Evolutionary conservation across 2,888 invertebrate species (phyloP), one percentile per base, ranked within the genome.

Genomic region (Anorthoa munda): DNA sequence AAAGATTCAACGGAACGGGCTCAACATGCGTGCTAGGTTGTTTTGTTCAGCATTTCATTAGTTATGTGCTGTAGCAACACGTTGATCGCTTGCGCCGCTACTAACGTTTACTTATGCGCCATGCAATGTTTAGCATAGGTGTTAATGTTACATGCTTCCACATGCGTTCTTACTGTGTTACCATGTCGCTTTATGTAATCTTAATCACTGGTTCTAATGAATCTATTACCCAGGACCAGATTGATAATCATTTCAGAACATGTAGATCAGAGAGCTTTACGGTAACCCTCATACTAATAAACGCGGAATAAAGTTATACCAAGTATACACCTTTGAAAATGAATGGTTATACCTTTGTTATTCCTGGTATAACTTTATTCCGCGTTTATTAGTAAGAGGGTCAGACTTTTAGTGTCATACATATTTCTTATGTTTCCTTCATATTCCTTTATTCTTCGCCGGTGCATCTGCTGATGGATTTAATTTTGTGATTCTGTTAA

Each of bases 51-150:
- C 9, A 39, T 39, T 39, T 39, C 39, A 39, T 39, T 39, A 39
- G 39, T 39, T 13, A 23, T 26, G 4, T 13, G 55, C 0, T 21
- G 50, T n/a, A 51, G 51, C 48, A 59, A 17, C 11, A 13, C 23
- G 64, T 68, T 70, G 23, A 13, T 70, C 46, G 18, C 75, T 81
- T 82, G 71, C 39, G 26, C 84, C 72, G 56, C 26, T 65, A 31
- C 59, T 58, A 46, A 60, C 66, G 74, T 72, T 83, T 76, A 83
- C 71, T 70, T 81, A 86, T 76, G 66, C 56, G 70, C 66, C 55
- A 75, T 86, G 82, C 82, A 84, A 84, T 84, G 58, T 81, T 84
- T 75, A 81, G 77, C 72, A 84, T 72, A 66, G 61, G 73, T 82
- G 83, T 82, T 78, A 83, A 74, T 70, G 77, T 83, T 86, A 86